A percentile compares a stretch with the other conserved stretches of the same genome.
Evolutionary conservation across 1,140 invertebrate species (phyloP).

Genomic region (Parapsyche elsis): DNA sequence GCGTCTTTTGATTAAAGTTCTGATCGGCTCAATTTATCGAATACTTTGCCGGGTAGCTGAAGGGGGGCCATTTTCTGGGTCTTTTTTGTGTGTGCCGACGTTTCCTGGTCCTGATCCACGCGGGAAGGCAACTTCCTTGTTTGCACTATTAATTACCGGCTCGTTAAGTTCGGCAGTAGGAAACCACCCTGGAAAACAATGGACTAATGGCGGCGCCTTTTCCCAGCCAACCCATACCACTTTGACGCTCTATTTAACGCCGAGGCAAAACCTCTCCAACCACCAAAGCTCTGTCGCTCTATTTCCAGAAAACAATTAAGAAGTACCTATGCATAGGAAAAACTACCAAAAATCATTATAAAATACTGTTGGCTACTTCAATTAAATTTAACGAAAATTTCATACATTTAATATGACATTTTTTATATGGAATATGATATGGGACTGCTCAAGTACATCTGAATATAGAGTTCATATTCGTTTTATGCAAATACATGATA

Average conservation of each 20-base stretch:
- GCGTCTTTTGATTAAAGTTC: not conserved
- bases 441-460: no score
- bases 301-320: not conserved
- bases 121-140: slow-evolving; percentile 30
- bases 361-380: no score
- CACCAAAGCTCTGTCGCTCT: not conserved
- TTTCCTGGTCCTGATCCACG: slow-evolving; percentile 4
- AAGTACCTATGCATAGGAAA: no score
- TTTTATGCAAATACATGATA: no score
- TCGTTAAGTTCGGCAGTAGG: slow-evolving; percentile 34
- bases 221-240: not conserved
- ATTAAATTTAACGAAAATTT: no score
- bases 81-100: slow-evolving; percentile 9
- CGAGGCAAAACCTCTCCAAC: slow-evolving; percentile 11
- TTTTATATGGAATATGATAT: no score
- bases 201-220: slow-evolving; percentile 37
- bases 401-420: no score
- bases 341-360: no score
- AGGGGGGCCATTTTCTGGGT: not conserved
- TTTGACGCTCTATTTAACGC: not conserved
- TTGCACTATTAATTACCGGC: slow-evolving; percentile 44
- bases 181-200: slow-evolving; percentile 38
- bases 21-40: not conserved
- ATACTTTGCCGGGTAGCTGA: not conserved
- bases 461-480: no score